Evolutionary conservation across 2,888 invertebrate species (phyloP).

Genomic region (Zygaena filipendulae): DNA sequence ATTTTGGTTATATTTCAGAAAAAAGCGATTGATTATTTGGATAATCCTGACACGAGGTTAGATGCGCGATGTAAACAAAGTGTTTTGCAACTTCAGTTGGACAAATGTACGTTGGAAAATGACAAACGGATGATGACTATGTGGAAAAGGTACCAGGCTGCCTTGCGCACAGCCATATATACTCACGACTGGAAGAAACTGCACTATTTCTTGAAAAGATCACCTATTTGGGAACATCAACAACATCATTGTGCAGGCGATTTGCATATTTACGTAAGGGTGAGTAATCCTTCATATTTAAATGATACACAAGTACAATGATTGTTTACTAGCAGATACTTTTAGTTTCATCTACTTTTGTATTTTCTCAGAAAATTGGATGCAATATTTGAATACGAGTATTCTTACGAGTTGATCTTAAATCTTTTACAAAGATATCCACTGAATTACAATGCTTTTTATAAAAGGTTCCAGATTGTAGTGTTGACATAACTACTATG

Average conservation of each 20-base stretch:
- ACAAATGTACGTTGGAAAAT: slow-evolving; percentile 16
- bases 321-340: too few relatives aligned
- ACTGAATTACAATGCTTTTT: too few relatives aligned
- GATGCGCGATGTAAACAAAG: slow-evolving; percentile 30
- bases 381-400: too few relatives aligned
- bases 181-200: slow-evolving; percentile 50
- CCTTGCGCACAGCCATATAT: slow-evolving; percentile 37
- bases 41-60: slow-evolving; percentile 17
- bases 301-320: background rate
- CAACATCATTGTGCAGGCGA: slow-evolving; percentile 17
- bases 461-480: too few relatives aligned
- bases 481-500: too few relatives aligned
- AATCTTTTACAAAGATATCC: background rate
- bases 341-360: too few relatives aligned
- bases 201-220: slow-evolving; percentile 36
- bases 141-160: slow-evolving; percentile 23
- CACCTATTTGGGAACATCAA: slow-evolving; percentile 36
- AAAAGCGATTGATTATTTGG: slow-evolving; percentile 28
- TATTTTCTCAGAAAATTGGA: too few relatives aligned
- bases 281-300: slow-evolving; percentile 22
- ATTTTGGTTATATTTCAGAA: slow-evolving; percentile 29
- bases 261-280: slow-evolving; percentile 31
- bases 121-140: slow-evolving; percentile 16
- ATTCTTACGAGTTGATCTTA: too few relatives aligned
- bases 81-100: slow-evolving; percentile 27